Evolutionary conservation across 2,888 invertebrate species (phyloP).

Genomic region (Habroteleia sp.): DNA sequence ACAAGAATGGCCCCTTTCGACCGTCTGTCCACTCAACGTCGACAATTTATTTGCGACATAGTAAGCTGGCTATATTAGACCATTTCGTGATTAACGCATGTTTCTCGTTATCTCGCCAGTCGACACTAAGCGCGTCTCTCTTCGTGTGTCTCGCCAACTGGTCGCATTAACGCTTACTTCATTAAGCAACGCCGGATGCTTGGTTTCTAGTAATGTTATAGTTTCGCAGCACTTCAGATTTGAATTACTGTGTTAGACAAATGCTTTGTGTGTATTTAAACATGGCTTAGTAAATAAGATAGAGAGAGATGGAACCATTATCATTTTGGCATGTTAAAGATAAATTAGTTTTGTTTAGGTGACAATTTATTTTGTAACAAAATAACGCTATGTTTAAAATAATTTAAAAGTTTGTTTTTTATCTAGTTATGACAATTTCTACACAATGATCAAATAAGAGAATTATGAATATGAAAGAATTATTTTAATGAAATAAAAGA

Average conservation of each 20-base stretch:
- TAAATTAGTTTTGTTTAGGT: slow-evolving; percentile 22
- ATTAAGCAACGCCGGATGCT: slow-evolving; percentile 55
- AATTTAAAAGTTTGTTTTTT: too few species aligned
- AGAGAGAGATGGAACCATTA: slow-evolving; percentile 12
- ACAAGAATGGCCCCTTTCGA: slow-evolving; percentile 69
- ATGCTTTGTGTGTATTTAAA: slow-evolving; percentile 39
- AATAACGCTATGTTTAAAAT: too few species aligned
- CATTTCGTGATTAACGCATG: slow-evolving; percentile 71
- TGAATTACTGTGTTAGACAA: slow-evolving; percentile 51
- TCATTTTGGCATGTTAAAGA: slow-evolving; percentile 19
- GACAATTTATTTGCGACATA: slow-evolving; percentile 72
- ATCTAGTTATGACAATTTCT: too few species aligned
- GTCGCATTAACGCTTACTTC: slow-evolving; percentile 59
- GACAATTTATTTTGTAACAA: neutral
- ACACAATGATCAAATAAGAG: too few species aligned
- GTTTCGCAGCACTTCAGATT: slow-evolving; percentile 48
- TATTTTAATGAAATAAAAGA: too few species aligned
- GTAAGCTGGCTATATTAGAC: slow-evolving; percentile 67
- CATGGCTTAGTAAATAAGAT: slow-evolving; percentile 37
- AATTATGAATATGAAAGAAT: too few species aligned
- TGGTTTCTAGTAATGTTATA: slow-evolving; percentile 45
- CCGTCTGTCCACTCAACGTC: slow-evolving; percentile 67
- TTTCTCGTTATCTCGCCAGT: slow-evolving; percentile 60
- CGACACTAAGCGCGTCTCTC: slow-evolving; percentile 41
- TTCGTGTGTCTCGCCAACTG: slow-evolving; percentile 41